Evolutionary conservation across 1,140 invertebrate species (phyloP), one percentile per base, ranked within the genome.

Genomic region (Rhynchophorus ferrugineus): DNA sequence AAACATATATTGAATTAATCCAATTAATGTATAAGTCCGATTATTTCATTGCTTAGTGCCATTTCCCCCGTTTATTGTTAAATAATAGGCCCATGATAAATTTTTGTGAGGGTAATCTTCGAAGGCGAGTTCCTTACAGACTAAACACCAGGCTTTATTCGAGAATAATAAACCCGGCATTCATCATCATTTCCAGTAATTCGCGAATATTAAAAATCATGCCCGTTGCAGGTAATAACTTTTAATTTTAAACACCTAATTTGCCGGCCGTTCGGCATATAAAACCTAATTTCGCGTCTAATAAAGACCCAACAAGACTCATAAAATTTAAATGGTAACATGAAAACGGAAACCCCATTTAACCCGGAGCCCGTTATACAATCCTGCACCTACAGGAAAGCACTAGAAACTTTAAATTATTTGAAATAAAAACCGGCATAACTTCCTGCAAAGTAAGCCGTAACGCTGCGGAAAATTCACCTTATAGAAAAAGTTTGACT

Each of bases 171-270:
- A n/a, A n/a, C n/a, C n/a, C n/a, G n/a, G 5, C 24, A 29, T 29
- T 6, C 24, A 29, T 29, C 24, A 29, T 29, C 5, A 29, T 29
- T 29, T 29, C 24, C 5, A 29, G 11, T 29, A 29, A 29, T 29
- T 6, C 16, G 3, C 44, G 19, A 17, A 9, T 47, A 51, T 44
- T 44, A 51, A 29, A 44, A 34, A 36, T 51, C 41, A 37, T 16
- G 48, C 34, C 20, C 37, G 24, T 34, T 22, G 16, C 13, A 17
- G 13, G 39, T 17, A 51, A 51, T 51, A 51, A 51, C 39, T 29
- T 51, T 51, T 44, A 51, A 51, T 51, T 51, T 51, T 51, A 44
- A 44, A 51, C 41, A 44, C 24, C 41, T 37, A 44, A 49, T 49
- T 49, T 42, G 47, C 37, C 36, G 37, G 9, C 37, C 17, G 37